Percentiles rank a stretch among this genome's conserved stretches.
Conservation (phyloP, 2,113 vertebrate species). For the Prietella phreatophila region DNA sequence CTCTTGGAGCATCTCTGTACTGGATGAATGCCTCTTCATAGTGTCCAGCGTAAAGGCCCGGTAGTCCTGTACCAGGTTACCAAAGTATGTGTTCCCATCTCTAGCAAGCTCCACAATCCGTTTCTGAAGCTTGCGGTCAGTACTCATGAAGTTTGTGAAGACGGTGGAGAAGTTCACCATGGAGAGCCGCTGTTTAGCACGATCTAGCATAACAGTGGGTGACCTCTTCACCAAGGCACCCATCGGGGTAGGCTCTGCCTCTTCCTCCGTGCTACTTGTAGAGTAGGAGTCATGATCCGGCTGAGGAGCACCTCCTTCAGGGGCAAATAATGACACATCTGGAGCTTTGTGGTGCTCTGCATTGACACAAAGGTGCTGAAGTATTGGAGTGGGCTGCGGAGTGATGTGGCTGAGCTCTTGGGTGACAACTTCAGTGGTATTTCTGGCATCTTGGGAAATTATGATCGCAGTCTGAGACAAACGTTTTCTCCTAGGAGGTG, state of each 20-base stretch:
- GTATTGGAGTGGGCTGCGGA: not conserved
- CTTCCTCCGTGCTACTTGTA: slow-evolving; percentile 91
- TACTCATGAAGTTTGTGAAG: slow-evolving; percentile 84
- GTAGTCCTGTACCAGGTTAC: slow-evolving; percentile 89
- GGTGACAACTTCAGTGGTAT: not conserved
- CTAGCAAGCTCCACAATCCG: slow-evolving; percentile 88
- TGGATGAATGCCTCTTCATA: slow-evolving; percentile 84
- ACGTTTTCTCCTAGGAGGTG: slow-evolving; percentile 78
- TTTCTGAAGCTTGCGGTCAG: slow-evolving; percentile 86
- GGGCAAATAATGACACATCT: slow-evolving; percentile 76
- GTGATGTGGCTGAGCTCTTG: slow-evolving; percentile 15
- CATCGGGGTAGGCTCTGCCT: slow-evolving; percentile 66
- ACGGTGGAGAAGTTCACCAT: slow-evolving; percentile 77
- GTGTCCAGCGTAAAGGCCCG: slow-evolving; percentile 89
- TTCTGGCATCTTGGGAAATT: not conserved
- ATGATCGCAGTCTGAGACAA: slow-evolving; percentile 45
- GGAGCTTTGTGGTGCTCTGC: slow-evolving; percentile 60
- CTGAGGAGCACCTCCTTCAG: slow-evolving; percentile 61
- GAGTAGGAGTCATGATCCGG: slow-evolving; percentile 86
- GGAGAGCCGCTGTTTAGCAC: slow-evolving; percentile 85
- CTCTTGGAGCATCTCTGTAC: slow-evolving; percentile 95
- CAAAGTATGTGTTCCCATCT: slow-evolving; percentile 89
- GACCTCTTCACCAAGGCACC: slow-evolving; percentile 72
- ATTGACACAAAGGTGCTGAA: slow-evolving; percentile 38
- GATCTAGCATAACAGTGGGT: slow-evolving; percentile 81